Conservation (phyloP, 92 coral and sea anemone species). For the Virgularia gustaviana region DNA sequence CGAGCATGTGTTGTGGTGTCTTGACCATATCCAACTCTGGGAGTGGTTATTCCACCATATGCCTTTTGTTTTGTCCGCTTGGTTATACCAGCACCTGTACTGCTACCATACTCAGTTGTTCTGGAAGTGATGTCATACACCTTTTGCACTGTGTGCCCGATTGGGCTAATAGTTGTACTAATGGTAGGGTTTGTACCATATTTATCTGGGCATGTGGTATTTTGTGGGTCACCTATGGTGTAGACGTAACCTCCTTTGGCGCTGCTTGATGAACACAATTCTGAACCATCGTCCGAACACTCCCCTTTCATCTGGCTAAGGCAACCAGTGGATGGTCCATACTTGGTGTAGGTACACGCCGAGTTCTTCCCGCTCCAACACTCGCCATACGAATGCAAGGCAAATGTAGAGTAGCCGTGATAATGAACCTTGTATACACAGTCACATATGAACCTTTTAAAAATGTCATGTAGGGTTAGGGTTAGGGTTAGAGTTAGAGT, state of each 20-base stretch:
- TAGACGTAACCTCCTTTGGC: conserved; percentile 8
- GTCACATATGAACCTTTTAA: conserved; percentile 50
- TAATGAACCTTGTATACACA: conserved; percentile 45
- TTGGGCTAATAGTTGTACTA: conserved; percentile 2
- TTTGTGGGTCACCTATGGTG: conserved; percentile 1
- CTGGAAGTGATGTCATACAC: too few species aligned
- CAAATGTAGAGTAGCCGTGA: conserved; percentile 46
- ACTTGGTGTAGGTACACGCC: conserved; percentile 2
- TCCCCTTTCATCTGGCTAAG: conserved; percentile 18
- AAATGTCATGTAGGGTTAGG: too few species aligned
- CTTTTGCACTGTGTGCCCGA: background rate
- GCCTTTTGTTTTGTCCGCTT: too few species aligned
- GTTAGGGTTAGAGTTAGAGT: too few species aligned
- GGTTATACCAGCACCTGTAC: too few species aligned
- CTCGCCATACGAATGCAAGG: conserved; percentile 53
- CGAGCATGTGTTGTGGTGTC: too few species aligned
- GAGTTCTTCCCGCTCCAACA: conserved; percentile 44
- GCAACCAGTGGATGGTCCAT: conserved; percentile 7
- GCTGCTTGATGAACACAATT: conserved; percentile 9
- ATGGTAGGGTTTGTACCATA: background rate
- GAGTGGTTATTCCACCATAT: too few species aligned
- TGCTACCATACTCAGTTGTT: too few species aligned
- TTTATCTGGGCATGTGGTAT: background rate
- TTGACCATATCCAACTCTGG: too few species aligned
- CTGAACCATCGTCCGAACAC: conserved; percentile 27